A percentile compares a stretch with the other conserved stretches of the same genome.
Evolutionary conservation across 2,888 invertebrate genomes (phyloP).

Genomic region (Pseudococcus jackbeardsleyi): DNA sequence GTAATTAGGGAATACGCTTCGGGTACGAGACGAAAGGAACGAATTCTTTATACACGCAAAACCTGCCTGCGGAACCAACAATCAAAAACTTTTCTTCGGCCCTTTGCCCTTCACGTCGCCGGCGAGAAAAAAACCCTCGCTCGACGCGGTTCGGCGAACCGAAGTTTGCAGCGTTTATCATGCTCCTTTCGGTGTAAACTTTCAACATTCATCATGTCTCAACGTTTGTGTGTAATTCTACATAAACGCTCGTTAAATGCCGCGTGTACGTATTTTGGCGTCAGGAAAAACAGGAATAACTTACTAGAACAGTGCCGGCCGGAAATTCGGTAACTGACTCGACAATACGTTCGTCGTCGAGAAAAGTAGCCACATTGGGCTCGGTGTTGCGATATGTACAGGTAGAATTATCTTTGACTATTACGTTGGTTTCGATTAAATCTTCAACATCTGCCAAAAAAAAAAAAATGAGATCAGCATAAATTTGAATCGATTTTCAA

Average conservation of each 20-base stretch:
- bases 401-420: conserved; percentile 75
- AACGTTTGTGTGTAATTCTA: conserved; percentile 27
- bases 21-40: background rate
- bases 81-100: conserved; percentile 16
- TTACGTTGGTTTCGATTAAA: conserved; percentile 62
- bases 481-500: background rate
- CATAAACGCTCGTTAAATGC: conserved; percentile 39
- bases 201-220: conserved; percentile 46
- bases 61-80: background rate
- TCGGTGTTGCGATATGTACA: conserved; percentile 84
- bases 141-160: conserved; percentile 14
- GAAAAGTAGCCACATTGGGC: conserved; percentile 84
- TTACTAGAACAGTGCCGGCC: conserved; percentile 79
- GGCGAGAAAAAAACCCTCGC: conserved; percentile 5
- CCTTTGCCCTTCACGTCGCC: background rate
- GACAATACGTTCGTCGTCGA: conserved; percentile 82
- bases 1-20: background rate
- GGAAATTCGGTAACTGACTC: conserved; percentile 85
- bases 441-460: conserved; percentile 58
- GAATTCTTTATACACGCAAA: conserved; percentile 12
- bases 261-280: background rate
- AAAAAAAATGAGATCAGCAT: too few species aligned
- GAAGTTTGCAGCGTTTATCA: conserved; percentile 47
- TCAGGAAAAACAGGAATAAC: conserved; percentile 69
- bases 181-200: conserved; percentile 30